Evolutionary conservation across 2,888 invertebrate species (phyloP).

Genomic region (Andrena camellia): DNA sequence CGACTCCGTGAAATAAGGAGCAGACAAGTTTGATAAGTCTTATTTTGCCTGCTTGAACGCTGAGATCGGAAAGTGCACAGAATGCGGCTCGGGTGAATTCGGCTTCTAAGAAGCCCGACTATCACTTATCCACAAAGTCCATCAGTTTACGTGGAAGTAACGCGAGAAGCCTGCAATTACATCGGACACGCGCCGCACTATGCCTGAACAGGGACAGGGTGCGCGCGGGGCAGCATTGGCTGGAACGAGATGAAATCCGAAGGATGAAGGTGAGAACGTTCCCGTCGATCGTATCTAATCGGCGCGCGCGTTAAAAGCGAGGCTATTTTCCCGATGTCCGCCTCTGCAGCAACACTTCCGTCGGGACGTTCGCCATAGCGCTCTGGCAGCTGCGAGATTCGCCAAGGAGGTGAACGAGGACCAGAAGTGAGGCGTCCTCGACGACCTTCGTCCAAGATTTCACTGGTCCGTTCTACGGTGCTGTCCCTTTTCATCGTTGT

Average conservation of each 20-base stretch:
- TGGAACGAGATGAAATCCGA: constrained; percentile 36
- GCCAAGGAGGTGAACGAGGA: neutral
- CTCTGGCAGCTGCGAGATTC: neutral
- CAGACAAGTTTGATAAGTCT: no score
- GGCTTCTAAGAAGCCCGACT: no score
- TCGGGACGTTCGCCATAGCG: neutral
- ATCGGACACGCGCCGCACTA: constrained; percentile 15
- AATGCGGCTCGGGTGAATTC: no score
- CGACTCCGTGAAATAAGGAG: neutral
- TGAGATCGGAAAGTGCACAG: no score
- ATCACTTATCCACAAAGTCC: neutral
- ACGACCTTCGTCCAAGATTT: neutral
- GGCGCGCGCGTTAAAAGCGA: constrained; percentile 27
- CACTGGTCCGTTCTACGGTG: neutral
- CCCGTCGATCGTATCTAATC: constrained; percentile 53
- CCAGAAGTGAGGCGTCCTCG: neutral
- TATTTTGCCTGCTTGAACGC: no score
- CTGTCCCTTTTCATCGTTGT: neutral
- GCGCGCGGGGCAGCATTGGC: neutral
- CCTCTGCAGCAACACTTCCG: neutral
- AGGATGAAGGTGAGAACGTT: constrained; percentile 44
- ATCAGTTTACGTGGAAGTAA: neutral
- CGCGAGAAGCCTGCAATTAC: constrained; percentile 5
- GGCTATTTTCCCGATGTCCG: constrained; percentile 20
- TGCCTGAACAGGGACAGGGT: neutral